Base-by-base conservation (phyloP, 2,797 vertebrate genomes). In the Girardinus metallicus region DNA sequence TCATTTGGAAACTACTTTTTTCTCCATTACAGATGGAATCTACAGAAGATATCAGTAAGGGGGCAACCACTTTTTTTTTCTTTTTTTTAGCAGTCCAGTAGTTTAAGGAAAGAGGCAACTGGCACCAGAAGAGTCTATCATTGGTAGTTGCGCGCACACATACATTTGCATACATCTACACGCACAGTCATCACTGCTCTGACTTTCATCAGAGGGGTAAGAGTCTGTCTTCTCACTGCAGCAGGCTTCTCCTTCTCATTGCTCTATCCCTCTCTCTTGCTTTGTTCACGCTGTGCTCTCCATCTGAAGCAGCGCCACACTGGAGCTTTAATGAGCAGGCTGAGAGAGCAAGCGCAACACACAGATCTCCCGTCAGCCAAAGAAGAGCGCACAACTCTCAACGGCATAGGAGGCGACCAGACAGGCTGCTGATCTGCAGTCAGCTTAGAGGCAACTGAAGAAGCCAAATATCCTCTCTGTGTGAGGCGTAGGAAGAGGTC, bases 281-380 rank as follows among this genome's bases (percentile, higher is more conserved):
- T 76, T 76, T 66, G 75, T 66, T 76, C 75, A 76, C 13, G 44
- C 75, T 75, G 72, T 77, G 55, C 76, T 73, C 83, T 34, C 79
- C 55, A 78, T 79, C 76, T 78, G 89, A 91, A 90, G 89, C 91
- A 84, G 89, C 62, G 21, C 81, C 88, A 89, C 85, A 73, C 87
- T 81, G 86, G 81, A 90, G 91, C 91, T 86, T 92, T 92, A 93
- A 92, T 90, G 91, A 94, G 88, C 88, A 72, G 68, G 73, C 73
- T 77, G 80, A 87, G 85, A 84, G 85, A 86, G 88, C 87, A 84
- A 77, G 82, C 26, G 60, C 55, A 74, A 70, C 86, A 39, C 86
- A 68, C 87, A 93, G 87, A 93, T 92, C 89, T 87, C 85, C 81
- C 78, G 82, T 83, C 94, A 93, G 90, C 83, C 84, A 78, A 85